Percentiles rank a stretch among this genome's conserved stretches.
phyloP scores from a whole-genome alignment of 2,888 invertebrate species.

The Melinaea menophilus region DNA sequence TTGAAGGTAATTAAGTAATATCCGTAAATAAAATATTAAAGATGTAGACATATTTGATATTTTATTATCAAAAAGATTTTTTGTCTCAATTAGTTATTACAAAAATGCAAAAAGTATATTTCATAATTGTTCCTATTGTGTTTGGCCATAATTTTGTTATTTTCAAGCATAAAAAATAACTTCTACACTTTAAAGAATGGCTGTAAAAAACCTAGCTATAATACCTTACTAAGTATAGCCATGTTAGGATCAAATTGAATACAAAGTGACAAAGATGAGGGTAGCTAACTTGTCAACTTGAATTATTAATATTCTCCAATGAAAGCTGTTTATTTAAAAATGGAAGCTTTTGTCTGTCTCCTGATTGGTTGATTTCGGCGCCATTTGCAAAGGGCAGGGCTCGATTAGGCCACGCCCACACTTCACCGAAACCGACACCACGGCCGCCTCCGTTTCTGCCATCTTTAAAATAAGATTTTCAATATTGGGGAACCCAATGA shows the following conservation, averaged over 20 bases:
- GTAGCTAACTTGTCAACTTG: constrained; percentile 11
- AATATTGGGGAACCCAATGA: constrained; percentile 48
- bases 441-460: constrained; percentile 56
- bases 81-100: too few species aligned
- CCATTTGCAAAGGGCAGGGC: constrained; percentile 73
- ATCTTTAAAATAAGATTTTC: constrained; percentile 49
- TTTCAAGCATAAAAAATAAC: too few species aligned
- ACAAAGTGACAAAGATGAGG: not conserved
- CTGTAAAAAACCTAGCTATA: too few species aligned
- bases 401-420: constrained; percentile 56
- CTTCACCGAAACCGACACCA: constrained; percentile 42
- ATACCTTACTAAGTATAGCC: not conserved
- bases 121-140: too few species aligned
- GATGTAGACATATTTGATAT: too few species aligned
- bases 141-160: too few species aligned
- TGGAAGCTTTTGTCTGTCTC: constrained; percentile 45
- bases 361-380: constrained; percentile 68
- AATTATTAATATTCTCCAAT: constrained; percentile 20
- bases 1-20: too few species aligned
- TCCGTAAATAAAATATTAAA: too few species aligned
- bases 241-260: not conserved
- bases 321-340: constrained; percentile 24
- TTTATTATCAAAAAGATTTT: too few species aligned
- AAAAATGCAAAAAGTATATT: too few species aligned
- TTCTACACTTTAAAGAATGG: too few species aligned